A percentile compares a stretch with the other conserved stretches of the same genome.
Evolutionary conservation across 2,797 vertebrate genomes (phyloP).

Genomic region (Lerista edwardsae): DNA sequence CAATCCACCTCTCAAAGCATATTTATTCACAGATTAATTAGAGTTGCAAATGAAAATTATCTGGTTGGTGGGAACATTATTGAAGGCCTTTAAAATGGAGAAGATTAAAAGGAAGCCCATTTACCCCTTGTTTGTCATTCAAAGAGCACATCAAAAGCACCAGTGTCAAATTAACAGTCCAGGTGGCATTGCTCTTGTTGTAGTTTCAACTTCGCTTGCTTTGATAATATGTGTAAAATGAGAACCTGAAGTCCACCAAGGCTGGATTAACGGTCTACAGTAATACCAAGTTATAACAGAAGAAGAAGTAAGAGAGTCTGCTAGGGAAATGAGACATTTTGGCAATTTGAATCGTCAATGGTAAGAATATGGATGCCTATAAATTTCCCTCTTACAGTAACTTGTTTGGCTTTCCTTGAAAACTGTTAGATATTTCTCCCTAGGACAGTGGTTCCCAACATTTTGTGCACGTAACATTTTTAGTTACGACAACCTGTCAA

Average conservation of each 20-base stretch:
- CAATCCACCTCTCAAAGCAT: constrained; percentile 82
- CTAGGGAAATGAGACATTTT: neutral
- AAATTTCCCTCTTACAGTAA: no score
- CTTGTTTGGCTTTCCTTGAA: no score
- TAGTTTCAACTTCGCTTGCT: constrained; percentile 49
- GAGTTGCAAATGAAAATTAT: constrained; percentile 85
- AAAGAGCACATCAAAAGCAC: constrained; percentile 79
- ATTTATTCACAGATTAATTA: constrained; percentile 86
- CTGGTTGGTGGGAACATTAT: constrained; percentile 82
- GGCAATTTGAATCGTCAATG: neutral
- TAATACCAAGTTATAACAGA: neutral
- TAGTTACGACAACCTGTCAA: no score
- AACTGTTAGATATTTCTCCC: no score
- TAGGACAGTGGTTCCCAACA: no score
- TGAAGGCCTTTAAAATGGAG: constrained; percentile 80
- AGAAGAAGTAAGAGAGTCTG: neutral
- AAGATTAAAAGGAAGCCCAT: constrained; percentile 82
- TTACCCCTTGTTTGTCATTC: constrained; percentile 78
- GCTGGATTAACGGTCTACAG: accelerated
- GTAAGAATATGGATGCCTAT: no score
- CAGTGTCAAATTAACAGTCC: constrained; percentile 73
- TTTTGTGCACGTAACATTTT: no score
- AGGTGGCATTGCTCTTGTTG: constrained; percentile 73
- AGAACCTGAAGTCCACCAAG: constrained; percentile 43
- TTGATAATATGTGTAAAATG: constrained; percentile 51